Evolutionary conservation across 2,888 invertebrate species (phyloP).

Genomic region (Auanema freiburgensis): DNA sequence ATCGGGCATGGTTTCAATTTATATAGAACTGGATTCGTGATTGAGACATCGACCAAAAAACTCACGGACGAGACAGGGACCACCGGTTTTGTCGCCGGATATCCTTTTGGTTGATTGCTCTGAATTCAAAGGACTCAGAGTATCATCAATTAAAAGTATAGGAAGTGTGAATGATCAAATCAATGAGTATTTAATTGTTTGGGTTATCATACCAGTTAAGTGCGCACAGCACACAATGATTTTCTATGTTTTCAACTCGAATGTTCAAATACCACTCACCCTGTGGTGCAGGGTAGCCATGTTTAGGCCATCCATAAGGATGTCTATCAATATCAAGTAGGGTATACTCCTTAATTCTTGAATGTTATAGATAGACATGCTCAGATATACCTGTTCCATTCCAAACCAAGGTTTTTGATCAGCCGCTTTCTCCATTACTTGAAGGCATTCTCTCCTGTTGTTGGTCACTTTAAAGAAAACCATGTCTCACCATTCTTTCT

Average conservation of each 20-base stretch:
- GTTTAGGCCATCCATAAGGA: constrained; percentile 58
- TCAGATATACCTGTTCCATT: constrained; percentile 65
- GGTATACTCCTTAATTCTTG: constrained; percentile 68
- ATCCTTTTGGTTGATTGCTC: no score
- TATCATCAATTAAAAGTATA: no score
- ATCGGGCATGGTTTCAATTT: no score
- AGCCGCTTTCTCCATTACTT: constrained; percentile 66
- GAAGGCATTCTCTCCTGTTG: constrained; percentile 65
- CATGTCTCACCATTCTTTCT: background rate
- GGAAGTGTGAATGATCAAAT: background rate
- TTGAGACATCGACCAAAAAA: no score
- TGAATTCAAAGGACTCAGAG: no score
- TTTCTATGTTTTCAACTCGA: no score
- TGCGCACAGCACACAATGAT: background rate
- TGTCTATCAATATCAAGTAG: constrained; percentile 65
- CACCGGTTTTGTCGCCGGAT: no score
- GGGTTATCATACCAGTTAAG: background rate
- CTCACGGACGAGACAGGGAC: no score
- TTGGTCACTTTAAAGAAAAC: constrained; percentile 64
- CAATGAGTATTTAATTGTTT: background rate
- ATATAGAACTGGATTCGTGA: no score
- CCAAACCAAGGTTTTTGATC: constrained; percentile 66
- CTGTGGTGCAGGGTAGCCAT: constrained; percentile 29
- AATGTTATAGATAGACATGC: background rate
- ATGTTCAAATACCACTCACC: constrained; percentile 10